Conservation (phyloP, 53 echinoderm and acorn worm genomes). For the Crossaster papposus region DNA sequence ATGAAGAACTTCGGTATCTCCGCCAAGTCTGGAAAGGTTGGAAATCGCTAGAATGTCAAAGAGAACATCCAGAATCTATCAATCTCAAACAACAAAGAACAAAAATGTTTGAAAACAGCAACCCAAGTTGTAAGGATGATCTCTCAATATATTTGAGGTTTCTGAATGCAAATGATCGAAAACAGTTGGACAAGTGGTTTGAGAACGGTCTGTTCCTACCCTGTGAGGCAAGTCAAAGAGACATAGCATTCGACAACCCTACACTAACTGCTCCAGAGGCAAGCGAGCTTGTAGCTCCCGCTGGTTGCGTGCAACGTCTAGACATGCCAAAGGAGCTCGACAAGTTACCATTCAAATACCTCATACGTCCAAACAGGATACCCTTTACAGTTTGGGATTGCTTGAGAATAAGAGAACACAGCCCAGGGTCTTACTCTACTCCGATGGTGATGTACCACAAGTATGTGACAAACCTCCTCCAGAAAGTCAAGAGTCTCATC, state of each 20-base stretch:
- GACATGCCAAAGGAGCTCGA: no score
- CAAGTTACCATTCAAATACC: slow-evolving; percentile 2
- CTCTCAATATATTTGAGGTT: not conserved
- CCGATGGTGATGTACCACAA: slow-evolving; percentile 22
- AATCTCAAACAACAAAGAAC: slow-evolving; percentile 43
- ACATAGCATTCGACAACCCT: slow-evolving; percentile 19
- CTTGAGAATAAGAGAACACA: not conserved
- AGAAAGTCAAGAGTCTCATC: not conserved
- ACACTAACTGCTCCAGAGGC: slow-evolving; percentile 2
- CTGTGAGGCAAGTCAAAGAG: not conserved
- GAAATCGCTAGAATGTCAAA: slow-evolving; percentile 30
- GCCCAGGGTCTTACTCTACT: not conserved
- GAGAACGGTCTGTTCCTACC: slow-evolving; percentile 44
- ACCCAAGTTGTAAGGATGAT: not conserved
- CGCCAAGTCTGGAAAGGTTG: slow-evolving; percentile 47
- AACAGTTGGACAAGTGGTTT: slow-evolving; percentile 19
- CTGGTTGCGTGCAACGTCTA: no score
- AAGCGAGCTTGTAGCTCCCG: not conserved
- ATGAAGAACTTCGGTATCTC: slow-evolving; percentile 1
- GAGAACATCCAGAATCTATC: slow-evolving; percentile 16
- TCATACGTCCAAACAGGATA: not conserved
- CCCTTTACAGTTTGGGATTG: slow-evolving; percentile 53
- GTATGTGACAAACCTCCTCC: slow-evolving; percentile 43
- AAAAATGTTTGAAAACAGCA: not conserved
- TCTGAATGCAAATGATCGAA: not conserved